Evolutionary conservation across 2,113 vertebrate genomes (phyloP).

Genomic region (Ptilonorhynchus violaceus): DNA sequence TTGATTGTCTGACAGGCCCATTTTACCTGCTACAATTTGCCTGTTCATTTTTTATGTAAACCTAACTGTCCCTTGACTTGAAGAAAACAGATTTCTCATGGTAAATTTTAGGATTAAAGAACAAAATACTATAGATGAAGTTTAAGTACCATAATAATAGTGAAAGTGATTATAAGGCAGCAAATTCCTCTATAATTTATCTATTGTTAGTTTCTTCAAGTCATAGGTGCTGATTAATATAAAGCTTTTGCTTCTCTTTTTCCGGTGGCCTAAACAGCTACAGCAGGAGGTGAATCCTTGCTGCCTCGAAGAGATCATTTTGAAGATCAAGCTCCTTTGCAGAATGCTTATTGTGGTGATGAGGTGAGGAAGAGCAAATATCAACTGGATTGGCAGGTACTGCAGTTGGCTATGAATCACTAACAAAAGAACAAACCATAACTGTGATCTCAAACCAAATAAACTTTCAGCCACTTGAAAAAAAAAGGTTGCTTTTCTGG

Average conservation of each 20-base stretch:
- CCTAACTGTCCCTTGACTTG: background rate
- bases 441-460: background rate
- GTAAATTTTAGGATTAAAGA: constrained; percentile 20
- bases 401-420: background rate
- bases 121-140: background rate
- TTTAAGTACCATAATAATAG: background rate
- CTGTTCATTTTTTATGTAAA: constrained; percentile 14
- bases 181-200: background rate
- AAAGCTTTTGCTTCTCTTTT: background rate
- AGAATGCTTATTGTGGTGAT: background rate
- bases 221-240: background rate
- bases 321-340: background rate
- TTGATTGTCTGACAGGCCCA: background rate
- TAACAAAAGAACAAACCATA: background rate
- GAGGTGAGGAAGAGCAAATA: background rate
- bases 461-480: background rate
- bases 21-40: background rate
- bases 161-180: background rate
- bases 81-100: background rate
- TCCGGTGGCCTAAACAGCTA: background rate
- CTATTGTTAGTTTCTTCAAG: background rate
- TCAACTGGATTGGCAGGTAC: background rate
- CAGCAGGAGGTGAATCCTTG: background rate
- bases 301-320: background rate
- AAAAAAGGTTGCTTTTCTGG: background rate